A percentile compares a stretch with the other conserved stretches of the same genome.
These are phyloP conservation scores for Aphrocallistes beatrix DNA, from an alignment of 37 sponge, comb jelly and placozoan genomes.

Conservation along the genomic window DNA sequence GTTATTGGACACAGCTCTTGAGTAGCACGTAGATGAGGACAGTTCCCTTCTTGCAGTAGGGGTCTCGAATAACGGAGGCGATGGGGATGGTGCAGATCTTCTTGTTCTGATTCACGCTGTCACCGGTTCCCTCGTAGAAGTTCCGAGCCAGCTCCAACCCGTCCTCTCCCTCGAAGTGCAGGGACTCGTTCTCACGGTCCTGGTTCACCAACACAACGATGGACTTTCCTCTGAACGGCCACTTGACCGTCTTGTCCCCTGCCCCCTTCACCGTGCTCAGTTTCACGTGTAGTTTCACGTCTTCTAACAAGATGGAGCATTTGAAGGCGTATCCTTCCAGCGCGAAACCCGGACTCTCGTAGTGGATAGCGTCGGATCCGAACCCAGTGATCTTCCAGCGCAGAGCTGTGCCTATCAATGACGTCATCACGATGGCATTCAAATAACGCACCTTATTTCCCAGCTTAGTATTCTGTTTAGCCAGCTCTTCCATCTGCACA, in stretches of 20 bases:
- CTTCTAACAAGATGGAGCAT: neutral
- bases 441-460: neutral
- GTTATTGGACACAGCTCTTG: too few species aligned
- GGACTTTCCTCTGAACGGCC: slow-evolving; percentile 3
- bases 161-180: neutral
- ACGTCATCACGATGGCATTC: neutral
- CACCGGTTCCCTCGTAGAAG: neutral
- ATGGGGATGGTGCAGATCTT: neutral
- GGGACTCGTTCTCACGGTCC: neutral
- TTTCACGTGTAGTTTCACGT: neutral
- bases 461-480: neutral
- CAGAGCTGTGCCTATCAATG: neutral
- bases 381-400: neutral
- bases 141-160: neutral
- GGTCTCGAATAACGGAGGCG: neutral
- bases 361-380: neutral
- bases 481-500: neutral
- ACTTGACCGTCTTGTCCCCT: neutral
- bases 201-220: neutral
- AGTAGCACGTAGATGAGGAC: neutral
- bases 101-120: neutral
- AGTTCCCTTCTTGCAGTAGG: neutral
- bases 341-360: neutral
- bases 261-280: neutral
- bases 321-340: neutral